phyloP scores from a whole-genome alignment of 1,140 invertebrate species.

The Panonychus citri region DNA sequence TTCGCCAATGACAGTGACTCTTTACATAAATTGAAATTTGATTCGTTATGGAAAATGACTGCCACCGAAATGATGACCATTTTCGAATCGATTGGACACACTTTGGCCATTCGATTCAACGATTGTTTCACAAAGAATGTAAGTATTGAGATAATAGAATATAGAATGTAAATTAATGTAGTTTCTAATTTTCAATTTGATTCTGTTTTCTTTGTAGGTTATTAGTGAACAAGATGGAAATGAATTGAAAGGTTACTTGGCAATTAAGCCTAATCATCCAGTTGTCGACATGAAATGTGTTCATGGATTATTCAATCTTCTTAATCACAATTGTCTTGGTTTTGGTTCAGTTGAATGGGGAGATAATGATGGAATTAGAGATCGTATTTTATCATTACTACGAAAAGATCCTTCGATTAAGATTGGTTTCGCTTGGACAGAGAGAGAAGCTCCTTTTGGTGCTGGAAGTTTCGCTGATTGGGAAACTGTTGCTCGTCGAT shows the following conservation, averaged over 20 bases:
- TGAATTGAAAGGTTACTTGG: not conserved
- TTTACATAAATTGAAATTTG: constrained; percentile 2
- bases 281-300: not conserved
- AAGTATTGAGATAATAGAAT: not conserved
- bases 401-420: not conserved
- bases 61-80: constrained; percentile 11
- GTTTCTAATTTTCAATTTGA: too few relatives aligned
- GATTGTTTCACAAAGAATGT: not conserved
- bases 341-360: not conserved
- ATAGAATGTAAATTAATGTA: too few relatives aligned
- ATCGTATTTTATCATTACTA: not conserved
- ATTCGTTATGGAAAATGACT: constrained; percentile 2
- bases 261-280: not conserved
- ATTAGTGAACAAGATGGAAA: not conserved
- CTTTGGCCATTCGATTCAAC: not conserved
- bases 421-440: constrained; percentile 9
- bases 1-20: not conserved
- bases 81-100: constrained; percentile 9
- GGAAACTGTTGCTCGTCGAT: constrained; percentile 3
- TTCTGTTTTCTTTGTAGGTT: too few relatives aligned
- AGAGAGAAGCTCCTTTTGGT: not conserved
- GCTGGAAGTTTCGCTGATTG: constrained; percentile 1
- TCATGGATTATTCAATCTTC: constrained; percentile 3
- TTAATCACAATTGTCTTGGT: constrained; percentile 4
- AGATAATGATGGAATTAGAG: constrained; percentile 4